Base-by-base conservation (phyloP, 1,140 invertebrate species). In the Calliphora vicina region DNA sequence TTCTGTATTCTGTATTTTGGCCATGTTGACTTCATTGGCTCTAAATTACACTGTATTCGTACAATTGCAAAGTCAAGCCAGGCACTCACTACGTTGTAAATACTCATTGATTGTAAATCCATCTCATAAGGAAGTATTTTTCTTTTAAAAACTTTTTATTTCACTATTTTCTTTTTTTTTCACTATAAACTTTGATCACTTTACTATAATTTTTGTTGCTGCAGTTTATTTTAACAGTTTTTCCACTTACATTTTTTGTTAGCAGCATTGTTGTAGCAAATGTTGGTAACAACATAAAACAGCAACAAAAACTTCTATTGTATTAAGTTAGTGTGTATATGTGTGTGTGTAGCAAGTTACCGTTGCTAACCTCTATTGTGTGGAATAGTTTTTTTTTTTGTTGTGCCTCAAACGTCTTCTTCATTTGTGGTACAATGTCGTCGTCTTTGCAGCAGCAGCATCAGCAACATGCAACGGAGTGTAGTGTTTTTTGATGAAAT, bases 161-260 rank as follows among this genome's bases (percentile, higher is more conserved):
- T 57, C 50, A 57, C 15, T 17, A 35, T 5, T 35, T 35, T 35
- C 10, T 35, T 2, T 35, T 35, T 4, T 35, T 35, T 35, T 67
- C 61, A 67, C 61, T 10, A 67, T 67, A 67, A 67, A 67, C 61
- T 23, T 23, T 67, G 61, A 67, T 67, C 61, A 67, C 20, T 67
- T 67, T 67, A 67, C 61, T 67, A 23, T 57, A n/a, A 35, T 35
- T 35, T 35, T 35, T 5, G 35, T 35, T 35, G n/a, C 61, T 67
- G 61, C 61, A 67, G 61, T 67, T 67, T 67, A 67, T 67, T 67
- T 67, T 67, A 67, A 67, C 61, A 67, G 61, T 67, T 67, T 67
- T 67, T 67, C n/a, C 20, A 67, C 61, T 23, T 23, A 23, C 23
- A n/a, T n/a, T 67, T 23, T 20, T 67, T 20, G 57, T 67, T 67